These are phyloP conservation scores for Megaustenia siamemsis DNA, from an alignment of 2,888 invertebrate species.

Conservation along the genomic window DNA sequence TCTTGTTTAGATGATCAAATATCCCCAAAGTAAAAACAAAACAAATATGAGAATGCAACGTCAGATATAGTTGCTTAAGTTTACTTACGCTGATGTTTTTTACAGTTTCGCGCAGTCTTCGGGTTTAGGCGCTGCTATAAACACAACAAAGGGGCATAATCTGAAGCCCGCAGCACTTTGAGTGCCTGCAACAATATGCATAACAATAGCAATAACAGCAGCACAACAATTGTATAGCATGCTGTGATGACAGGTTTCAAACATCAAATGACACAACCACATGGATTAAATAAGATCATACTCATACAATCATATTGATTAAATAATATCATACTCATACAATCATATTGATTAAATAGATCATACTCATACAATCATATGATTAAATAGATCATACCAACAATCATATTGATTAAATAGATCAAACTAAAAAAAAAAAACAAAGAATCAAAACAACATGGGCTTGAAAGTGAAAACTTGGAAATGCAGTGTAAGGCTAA, in stretches of 20 bases:
- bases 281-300: background rate
- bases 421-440: background rate
- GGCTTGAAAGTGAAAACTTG: too few species aligned
- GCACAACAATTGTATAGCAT: constrained; percentile 7
- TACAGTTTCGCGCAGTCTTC: constrained; percentile 64
- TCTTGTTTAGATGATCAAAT: too few species aligned
- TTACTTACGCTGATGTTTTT: constrained; percentile 73
- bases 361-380: too few species aligned
- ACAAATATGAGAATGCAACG: too few species aligned
- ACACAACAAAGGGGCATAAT: constrained; percentile 99
- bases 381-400: too few species aligned
- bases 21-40: too few species aligned
- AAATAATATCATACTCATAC: too few species aligned
- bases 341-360: too few species aligned
- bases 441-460: background rate
- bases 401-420: too few species aligned
- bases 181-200: constrained; percentile 86
- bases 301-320: too few species aligned
- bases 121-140: constrained; percentile 95
- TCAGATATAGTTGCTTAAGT: background rate
- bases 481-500: too few species aligned
- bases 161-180: constrained; percentile 96
- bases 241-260: background rate
- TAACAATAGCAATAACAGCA: constrained; percentile 28
- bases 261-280: background rate